Evolutionary conservation across 2,888 invertebrate genomes (phyloP).

Genomic region (Euplexia lucipara): DNA sequence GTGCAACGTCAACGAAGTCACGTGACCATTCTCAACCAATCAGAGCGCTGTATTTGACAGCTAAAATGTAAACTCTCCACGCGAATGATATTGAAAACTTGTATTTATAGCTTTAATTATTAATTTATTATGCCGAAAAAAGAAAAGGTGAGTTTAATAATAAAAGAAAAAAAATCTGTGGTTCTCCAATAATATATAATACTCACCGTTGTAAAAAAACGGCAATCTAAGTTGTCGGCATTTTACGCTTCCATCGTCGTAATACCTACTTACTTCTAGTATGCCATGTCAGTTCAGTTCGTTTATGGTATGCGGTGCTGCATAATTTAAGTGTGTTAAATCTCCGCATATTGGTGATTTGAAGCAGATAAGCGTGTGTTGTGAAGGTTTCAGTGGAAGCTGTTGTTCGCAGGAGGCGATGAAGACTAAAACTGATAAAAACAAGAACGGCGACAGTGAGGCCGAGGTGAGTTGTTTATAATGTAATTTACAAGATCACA

Average conservation of each 20-base stretch:
- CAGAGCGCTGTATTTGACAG: slow-evolving; percentile 66
- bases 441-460: slow-evolving; percentile 90
- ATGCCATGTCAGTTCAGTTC: slow-evolving; percentile 86
- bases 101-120: slow-evolving; percentile 78
- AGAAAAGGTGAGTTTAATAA: slow-evolving; percentile 79
- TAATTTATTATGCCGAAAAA: slow-evolving; percentile 80
- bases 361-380: slow-evolving; percentile 75
- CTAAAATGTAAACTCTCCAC: slow-evolving; percentile 79
- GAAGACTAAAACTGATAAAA: slow-evolving; percentile 91
- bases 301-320: slow-evolving; percentile 84
- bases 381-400: slow-evolving; percentile 83
- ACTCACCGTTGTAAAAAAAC: slow-evolving; percentile 56
- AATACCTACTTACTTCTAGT: slow-evolving; percentile 65
- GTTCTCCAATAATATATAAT: slow-evolving; percentile 28
- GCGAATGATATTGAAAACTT: slow-evolving; percentile 78
- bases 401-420: slow-evolving; percentile 89
- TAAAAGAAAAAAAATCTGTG: slow-evolving; percentile 48
- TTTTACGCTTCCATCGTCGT: slow-evolving; percentile 75
- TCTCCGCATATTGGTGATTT: slow-evolving; percentile 77
- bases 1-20: slow-evolving; percentile 79
- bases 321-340: slow-evolving; percentile 84
- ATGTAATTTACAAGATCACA: slow-evolving; percentile 64
- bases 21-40: slow-evolving; percentile 77
- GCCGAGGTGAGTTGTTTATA: slow-evolving; percentile 89
- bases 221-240: slow-evolving; percentile 78